These are phyloP conservation scores for Pitangus sulphuratus DNA, from an alignment of 2,797 vertebrate genomes.

Conservation along the genomic window DNA sequence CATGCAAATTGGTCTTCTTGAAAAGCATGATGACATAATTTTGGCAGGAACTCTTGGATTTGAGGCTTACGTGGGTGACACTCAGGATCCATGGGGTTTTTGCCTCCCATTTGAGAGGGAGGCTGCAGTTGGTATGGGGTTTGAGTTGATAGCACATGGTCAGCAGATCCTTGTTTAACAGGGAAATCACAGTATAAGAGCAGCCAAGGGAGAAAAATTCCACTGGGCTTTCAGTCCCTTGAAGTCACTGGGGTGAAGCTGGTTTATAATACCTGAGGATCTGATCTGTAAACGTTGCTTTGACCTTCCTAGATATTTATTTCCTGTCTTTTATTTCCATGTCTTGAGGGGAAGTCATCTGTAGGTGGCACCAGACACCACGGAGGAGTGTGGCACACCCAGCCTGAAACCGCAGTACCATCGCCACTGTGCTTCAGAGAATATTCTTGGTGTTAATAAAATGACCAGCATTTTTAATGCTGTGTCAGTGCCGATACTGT, in stretches of 20 bases:
- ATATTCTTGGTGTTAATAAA: background rate
- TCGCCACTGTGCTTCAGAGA: background rate
- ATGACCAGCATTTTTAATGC: background rate
- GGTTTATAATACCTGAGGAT: background rate
- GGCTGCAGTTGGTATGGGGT: background rate
- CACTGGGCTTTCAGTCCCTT: background rate
- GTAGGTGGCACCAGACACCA: conserved; percentile 59
- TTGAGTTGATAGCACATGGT: background rate
- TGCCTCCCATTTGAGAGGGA: background rate
- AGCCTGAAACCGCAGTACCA: background rate
- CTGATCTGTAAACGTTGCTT: background rate
- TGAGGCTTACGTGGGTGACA: background rate
- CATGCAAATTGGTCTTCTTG: background rate
- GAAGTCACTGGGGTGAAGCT: background rate
- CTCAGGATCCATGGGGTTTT: background rate
- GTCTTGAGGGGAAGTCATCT: background rate
- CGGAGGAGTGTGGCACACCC: background rate
- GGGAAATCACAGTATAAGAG: background rate
- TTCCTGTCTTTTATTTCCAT: background rate
- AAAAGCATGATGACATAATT: background rate
- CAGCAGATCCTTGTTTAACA: background rate
- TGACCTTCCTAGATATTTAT: background rate
- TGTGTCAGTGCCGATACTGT: fast-evolving
- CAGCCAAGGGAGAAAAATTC: background rate
- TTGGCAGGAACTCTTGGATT: background rate